Evolutionary conservation across 92 coral and sea anemone species (phyloP).

Genomic region (Palythoa heliodiscus): DNA sequence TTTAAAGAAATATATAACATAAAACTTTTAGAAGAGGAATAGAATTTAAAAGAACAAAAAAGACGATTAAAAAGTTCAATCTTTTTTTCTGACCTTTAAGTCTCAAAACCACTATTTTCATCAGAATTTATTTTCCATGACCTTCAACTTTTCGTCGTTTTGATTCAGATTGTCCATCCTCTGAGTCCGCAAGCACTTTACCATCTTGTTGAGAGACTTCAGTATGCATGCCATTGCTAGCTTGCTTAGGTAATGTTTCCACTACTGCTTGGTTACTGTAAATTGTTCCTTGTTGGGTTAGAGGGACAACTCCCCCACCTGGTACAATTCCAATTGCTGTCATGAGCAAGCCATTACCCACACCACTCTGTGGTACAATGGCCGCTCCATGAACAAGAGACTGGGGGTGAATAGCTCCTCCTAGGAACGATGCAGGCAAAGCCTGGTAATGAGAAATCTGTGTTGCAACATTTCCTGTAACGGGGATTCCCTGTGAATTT

Average conservation of each 20-base stretch:
- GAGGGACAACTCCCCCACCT: constrained; percentile 60
- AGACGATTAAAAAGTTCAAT: neutral
- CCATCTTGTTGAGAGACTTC: constrained; percentile 49
- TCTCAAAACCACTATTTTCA: neutral
- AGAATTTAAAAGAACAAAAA: neutral
- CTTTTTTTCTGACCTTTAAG: neutral
- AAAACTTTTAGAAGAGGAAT: neutral
- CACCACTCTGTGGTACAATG: constrained; percentile 67
- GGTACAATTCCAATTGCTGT: constrained; percentile 80
- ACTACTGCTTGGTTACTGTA: constrained; percentile 48
- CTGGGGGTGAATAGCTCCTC: constrained; percentile 66
- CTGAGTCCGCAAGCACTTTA: constrained; percentile 50
- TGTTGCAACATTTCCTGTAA: constrained; percentile 52
- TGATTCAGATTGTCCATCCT: constrained; percentile 67
- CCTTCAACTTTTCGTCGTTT: constrained; percentile 69
- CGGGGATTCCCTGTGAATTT: constrained; percentile 27
- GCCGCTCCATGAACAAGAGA: constrained; percentile 67
- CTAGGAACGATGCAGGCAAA: constrained; percentile 67
- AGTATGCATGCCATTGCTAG: constrained; percentile 23
- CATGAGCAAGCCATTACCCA: constrained; percentile 81
- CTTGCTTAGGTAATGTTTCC: constrained; percentile 44
- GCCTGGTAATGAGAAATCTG: constrained; percentile 73
- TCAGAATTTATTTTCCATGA: constrained; percentile 20
- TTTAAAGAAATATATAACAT: neutral
- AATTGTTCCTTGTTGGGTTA: constrained; percentile 77